phyloP scores from a whole-genome alignment of 2,113 vertebrate species.

The Theristicus caerulescens region DNA sequence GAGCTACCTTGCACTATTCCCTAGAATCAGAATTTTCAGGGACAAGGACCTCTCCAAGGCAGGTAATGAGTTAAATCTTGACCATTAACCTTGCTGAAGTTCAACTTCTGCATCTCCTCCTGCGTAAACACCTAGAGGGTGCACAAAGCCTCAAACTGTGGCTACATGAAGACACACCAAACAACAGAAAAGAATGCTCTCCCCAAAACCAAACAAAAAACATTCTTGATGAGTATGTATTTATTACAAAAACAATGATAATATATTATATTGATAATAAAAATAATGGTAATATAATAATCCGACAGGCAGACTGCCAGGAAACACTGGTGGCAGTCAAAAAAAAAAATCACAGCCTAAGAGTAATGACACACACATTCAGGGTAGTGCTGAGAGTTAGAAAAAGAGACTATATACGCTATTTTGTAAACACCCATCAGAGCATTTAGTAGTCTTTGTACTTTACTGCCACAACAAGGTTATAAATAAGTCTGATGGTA shows the following conservation, averaged over 20 bases:
- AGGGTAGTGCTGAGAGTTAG: not conserved
- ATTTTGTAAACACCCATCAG: not conserved
- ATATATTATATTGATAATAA: not conserved
- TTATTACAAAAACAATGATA: not conserved
- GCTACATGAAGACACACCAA: not conserved
- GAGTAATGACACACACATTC: not conserved
- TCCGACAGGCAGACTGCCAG: not conserved
- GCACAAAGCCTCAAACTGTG: not conserved
- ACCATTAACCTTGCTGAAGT: not conserved
- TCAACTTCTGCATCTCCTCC: not conserved
- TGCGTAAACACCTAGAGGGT: not conserved
- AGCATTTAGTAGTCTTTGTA: not conserved
- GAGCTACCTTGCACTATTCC: not conserved
- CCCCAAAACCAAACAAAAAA: not conserved
- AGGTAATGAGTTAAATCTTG: not conserved
- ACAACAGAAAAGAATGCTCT: not conserved
- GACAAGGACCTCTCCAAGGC: not conserved
- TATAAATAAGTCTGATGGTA: constrained; percentile 20
- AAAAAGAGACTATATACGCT: not conserved
- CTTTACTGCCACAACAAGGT: not conserved
- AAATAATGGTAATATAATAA: not conserved
- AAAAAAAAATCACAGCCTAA: not conserved
- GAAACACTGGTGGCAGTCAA: not conserved
- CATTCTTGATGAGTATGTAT: not conserved
- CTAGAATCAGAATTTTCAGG: not conserved